Evolutionary conservation across 2,113 vertebrate genomes (phyloP).

Genomic region (Cephalopholis sonnerati): DNA sequence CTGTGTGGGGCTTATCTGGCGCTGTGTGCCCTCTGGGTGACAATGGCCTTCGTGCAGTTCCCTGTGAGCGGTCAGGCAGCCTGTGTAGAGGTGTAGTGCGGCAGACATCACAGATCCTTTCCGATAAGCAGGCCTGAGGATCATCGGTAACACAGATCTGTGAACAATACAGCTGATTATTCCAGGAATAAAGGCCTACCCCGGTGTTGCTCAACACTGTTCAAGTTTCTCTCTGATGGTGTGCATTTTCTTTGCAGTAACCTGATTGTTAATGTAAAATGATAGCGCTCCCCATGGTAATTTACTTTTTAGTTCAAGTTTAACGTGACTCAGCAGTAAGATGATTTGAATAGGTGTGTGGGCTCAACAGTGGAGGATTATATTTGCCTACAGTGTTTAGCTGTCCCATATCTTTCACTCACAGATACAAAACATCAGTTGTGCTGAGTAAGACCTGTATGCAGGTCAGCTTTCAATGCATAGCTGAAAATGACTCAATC

Average conservation of each 20-base stretch:
- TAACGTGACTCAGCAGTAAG: conserved; percentile 53
- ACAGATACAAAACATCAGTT: conserved; percentile 18
- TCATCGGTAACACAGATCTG: conserved; percentile 41
- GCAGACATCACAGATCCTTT: conserved; percentile 56
- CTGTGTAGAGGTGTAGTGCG: conserved; percentile 42
- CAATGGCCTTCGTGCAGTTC: conserved; percentile 56
- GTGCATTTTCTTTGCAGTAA: conserved; percentile 62
- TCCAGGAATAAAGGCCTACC: conserved; percentile 43
- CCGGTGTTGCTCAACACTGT: conserved; percentile 52
- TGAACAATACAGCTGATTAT: conserved; percentile 71
- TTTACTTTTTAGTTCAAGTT: conserved; percentile 63
- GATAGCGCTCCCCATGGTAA: conserved; percentile 54
- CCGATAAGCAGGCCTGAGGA: conserved; percentile 44
- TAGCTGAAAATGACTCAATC: conserved; percentile 3
- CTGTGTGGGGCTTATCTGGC: conserved; percentile 53
- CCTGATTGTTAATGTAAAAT: conserved; percentile 71
- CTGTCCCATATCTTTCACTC: conserved; percentile 10
- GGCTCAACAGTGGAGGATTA: conserved; percentile 14
- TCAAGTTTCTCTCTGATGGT: conserved; percentile 55
- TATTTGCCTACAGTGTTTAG: conserved; percentile 34
- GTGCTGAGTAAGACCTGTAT: not conserved
- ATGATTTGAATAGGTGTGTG: conserved; percentile 51
- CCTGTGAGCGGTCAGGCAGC: conserved; percentile 27
- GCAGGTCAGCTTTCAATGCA: not conserved
- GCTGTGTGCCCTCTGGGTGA: conserved; percentile 56